Conservation (phyloP, 2,797 vertebrate genomes). For the Oophaga sylvatica region DNA sequence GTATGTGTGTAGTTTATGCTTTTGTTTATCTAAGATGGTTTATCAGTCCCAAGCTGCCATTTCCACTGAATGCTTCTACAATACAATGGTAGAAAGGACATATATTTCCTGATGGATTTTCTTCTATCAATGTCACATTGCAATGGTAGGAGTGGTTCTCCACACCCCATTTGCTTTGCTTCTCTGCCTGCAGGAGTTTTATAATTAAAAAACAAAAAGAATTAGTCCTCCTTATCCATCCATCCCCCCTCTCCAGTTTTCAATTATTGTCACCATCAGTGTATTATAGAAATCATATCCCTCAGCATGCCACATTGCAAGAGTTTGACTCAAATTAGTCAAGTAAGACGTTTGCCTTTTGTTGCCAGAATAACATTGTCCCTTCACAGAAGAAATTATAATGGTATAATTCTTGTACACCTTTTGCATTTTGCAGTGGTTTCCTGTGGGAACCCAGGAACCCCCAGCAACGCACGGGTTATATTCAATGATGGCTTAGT, state of each 20-base stretch:
- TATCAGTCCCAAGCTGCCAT: not conserved
- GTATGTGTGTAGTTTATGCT: not conserved
- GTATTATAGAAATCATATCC: constrained; percentile 23
- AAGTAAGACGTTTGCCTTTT: not conserved
- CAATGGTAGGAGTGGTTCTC: not conserved
- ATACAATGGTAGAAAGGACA: not conserved
- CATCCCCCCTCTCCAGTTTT: not conserved
- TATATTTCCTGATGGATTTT: not conserved
- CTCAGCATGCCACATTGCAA: not conserved
- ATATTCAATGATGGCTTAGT: constrained; percentile 88
- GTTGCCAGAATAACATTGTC: not conserved
- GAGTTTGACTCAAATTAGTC: not conserved
- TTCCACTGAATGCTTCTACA: not conserved
- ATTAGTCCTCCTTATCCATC: not conserved
- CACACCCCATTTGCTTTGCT: constrained; percentile 28
- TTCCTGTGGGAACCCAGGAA: constrained; percentile 96
- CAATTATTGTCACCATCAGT: constrained; percentile 37
- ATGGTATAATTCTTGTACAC: not conserved
- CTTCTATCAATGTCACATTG: constrained; percentile 47
- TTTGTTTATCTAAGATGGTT: not conserved
- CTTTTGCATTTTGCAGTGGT: constrained; percentile 77
- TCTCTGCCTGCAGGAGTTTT: constrained; percentile 22
- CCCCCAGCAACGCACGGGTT: constrained; percentile 88
- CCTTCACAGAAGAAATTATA: not conserved
- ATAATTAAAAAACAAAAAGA: constrained; percentile 20